Percentiles rank a stretch among this genome's conserved stretches.
Conservation (phyloP, 1,140 invertebrate genomes). For the Gonatopus flavifemur region DNA sequence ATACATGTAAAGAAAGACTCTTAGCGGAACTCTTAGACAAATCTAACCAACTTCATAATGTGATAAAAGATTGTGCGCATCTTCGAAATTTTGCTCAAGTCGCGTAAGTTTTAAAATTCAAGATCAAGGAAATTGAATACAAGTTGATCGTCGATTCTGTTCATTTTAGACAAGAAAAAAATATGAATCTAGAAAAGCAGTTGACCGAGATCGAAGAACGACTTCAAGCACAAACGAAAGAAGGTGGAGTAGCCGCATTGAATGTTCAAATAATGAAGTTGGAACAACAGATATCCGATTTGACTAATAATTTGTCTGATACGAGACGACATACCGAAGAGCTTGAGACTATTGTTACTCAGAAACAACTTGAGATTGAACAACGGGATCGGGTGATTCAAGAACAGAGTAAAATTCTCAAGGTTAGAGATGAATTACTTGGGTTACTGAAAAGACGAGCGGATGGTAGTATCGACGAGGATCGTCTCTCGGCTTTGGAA, state of each 20-base stretch:
- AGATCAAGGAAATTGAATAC: not conserved
- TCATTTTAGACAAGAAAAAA: slow-evolving; percentile 32
- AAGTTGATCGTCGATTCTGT: too few species aligned
- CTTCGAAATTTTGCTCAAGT: slow-evolving; percentile 25
- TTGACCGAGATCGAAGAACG: slow-evolving; percentile 24
- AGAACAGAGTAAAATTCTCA: slow-evolving; percentile 58
- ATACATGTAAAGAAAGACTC: slow-evolving; percentile 25
- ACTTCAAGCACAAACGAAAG: slow-evolving; percentile 23
- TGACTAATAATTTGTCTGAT: slow-evolving; percentile 52
- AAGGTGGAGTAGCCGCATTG: slow-evolving; percentile 19
- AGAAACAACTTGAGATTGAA: slow-evolving; percentile 58
- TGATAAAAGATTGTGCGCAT: slow-evolving; percentile 21
- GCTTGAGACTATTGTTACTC: slow-evolving; percentile 50
- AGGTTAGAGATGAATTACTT: slow-evolving; percentile 55
- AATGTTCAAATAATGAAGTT: slow-evolving; percentile 23
- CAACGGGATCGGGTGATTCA: slow-evolving; percentile 58
- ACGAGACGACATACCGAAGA: slow-evolving; percentile 52
- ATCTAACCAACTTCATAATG: slow-evolving; percentile 21
- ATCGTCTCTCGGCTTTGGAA: slow-evolving; percentile 2
- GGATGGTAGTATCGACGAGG: slow-evolving; percentile 6
- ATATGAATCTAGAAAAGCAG: slow-evolving; percentile 23
- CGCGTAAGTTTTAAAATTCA: slow-evolving; percentile 31
- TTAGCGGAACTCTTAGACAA: slow-evolving; percentile 26
- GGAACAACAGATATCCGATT: slow-evolving; percentile 51
- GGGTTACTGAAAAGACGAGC: slow-evolving; percentile 35